Evolutionary conservation across 2,113 vertebrate genomes (phyloP), one percentile per base, ranked within the genome.

Genomic region (Laticauda colubrina): DNA sequence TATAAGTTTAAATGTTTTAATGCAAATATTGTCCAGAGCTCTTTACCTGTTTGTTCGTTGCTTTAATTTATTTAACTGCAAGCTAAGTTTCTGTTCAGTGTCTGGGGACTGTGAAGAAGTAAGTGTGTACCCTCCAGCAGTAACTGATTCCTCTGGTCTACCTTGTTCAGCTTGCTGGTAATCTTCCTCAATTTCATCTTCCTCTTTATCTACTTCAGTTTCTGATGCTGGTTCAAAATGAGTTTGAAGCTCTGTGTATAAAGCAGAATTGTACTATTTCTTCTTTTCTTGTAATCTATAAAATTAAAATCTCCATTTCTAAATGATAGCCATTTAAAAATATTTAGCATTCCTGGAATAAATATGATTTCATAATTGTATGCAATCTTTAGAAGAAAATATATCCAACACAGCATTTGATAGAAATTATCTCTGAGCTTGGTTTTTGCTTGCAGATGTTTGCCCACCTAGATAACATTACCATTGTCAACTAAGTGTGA

Each of bases 181-280:
- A 88, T 97, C 97, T 23, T 98, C 98, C 4, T 98, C 98, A 39
- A 94, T 97, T 89, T 98, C 98, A 0, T 98, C 98, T 0, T 85
- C n/a, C 0, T 98, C 98, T 93, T 99, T 99, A 81, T 98, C 98
- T 0, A 97, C 98, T 95, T 99, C 98, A 0, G 96, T 97, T 96
- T 99, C 98, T 1, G 98, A 98, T 0, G 97, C 96, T 5, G 98
- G 98, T 85, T 99, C 98, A 56, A 98, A 98, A 96, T 99, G 98
- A 91, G 98, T 97, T 94, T 91, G 98, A 93, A 99, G 98, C 97
- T 99, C 99, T 99, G 95, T 91, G 94, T 26, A 55, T 26, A 55
- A 93, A 96, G 4, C 10, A 9, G 21, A 57, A 54, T 7, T 20
- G 2, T 29, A 85, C 29, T 51, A 34, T 11, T 45, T 18, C 34